These are phyloP conservation scores for Valencia hispanica DNA, from an alignment of 2,797 vertebrate genomes.

Conservation along the genomic window DNA sequence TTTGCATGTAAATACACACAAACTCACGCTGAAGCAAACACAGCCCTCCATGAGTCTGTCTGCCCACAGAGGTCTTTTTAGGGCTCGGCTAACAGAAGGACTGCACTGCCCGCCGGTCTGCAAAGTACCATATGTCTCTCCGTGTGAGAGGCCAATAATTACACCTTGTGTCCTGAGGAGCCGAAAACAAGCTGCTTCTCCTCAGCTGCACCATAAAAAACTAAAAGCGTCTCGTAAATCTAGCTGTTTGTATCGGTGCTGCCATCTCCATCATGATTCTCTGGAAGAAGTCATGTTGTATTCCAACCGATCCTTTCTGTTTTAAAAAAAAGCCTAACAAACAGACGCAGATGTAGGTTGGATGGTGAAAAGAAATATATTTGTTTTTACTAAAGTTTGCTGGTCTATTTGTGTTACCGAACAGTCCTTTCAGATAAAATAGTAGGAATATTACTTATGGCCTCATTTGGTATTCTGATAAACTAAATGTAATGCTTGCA, in stretches of 20 bases:
- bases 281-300: neutral
- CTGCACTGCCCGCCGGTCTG: constrained; percentile 61
- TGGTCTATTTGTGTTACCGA: neutral
- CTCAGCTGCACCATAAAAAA: constrained; percentile 36
- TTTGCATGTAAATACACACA: constrained; percentile 50
- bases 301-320: neutral
- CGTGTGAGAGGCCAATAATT: constrained; percentile 61
- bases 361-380: neutral
- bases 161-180: constrained; percentile 49
- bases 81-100: constrained; percentile 62
- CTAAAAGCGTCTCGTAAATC: neutral
- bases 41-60: constrained; percentile 61
- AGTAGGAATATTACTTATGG: neutral
- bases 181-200: constrained; percentile 38
- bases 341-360: neutral
- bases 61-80: constrained; percentile 77
- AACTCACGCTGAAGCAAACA: constrained; percentile 41
- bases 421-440: neutral
- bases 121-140: constrained; percentile 58
- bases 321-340: neutral
- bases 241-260: neutral
- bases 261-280: constrained; percentile 4
- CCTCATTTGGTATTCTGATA: neutral
- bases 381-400: neutral
- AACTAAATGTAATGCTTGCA: constrained; percentile 17